Conservation (phyloP, 2,113 vertebrate genomes). For the Alexandromys fortis region DNA sequence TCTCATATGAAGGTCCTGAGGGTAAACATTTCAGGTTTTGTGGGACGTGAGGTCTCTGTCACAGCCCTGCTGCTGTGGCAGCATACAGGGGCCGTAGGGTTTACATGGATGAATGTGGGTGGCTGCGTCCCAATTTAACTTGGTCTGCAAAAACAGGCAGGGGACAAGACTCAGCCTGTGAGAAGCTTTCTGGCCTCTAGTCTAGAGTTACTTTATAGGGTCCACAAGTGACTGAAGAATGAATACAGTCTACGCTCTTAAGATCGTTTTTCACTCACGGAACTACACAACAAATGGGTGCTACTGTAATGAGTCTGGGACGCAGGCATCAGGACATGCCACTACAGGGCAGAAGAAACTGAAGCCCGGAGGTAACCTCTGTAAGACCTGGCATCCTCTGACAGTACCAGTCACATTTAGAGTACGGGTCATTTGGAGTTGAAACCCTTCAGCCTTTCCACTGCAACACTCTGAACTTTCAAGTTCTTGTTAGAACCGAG, state of each 20-base stretch:
- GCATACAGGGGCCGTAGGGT: neutral
- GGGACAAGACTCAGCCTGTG: neutral
- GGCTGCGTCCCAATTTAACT: neutral
- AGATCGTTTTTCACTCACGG: neutral
- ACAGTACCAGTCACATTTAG: neutral
- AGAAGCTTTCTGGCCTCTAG: neutral
- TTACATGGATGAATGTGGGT: neutral
- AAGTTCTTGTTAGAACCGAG: slow-evolving; percentile 25
- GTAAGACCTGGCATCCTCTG: neutral
- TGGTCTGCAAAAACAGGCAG: neutral
- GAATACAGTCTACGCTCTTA: neutral
- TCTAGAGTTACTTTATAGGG: neutral
- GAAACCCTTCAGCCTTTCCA: neutral
- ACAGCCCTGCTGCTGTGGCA: neutral
- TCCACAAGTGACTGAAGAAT: neutral
- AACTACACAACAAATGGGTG: neutral
- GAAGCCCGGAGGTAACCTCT: slow-evolving; percentile 26
- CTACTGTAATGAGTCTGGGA: neutral
- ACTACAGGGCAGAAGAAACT: neutral
- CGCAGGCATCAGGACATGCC: neutral
- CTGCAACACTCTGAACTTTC: neutral
- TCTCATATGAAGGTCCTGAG: neutral
- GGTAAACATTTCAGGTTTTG: slow-evolving; percentile 12
- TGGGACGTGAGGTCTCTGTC: neutral
- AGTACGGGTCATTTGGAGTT: neutral